A percentile compares a stretch with the other conserved stretches of the same genome.
Evolutionary conservation across 1,140 invertebrate species (phyloP).

Genomic region (Papilio xuthus): DNA sequence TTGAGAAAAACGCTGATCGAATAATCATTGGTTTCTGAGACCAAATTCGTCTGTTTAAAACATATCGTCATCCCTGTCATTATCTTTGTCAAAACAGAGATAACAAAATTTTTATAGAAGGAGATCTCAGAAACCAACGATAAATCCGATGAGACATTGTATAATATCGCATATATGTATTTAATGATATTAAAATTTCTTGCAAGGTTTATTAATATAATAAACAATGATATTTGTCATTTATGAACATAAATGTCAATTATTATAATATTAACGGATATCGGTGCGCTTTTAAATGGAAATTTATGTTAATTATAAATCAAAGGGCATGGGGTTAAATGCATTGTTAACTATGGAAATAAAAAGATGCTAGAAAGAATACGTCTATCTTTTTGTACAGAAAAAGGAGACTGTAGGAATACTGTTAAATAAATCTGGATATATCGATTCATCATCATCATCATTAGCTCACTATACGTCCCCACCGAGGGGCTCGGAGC

Average conservation of each 20-base stretch:
- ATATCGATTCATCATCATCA: too few relatives aligned
- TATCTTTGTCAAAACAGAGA: too few relatives aligned
- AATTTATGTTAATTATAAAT: conserved; percentile 4
- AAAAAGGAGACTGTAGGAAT: not conserved
- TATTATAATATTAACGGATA: conserved; percentile 4
- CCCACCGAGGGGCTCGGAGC: too few relatives aligned
- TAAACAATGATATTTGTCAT: conserved; percentile 1
- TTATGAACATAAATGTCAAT: not conserved
- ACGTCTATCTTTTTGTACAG: not conserved
- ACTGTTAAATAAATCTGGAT: too few relatives aligned
- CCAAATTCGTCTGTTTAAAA: too few relatives aligned
- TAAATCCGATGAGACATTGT: not conserved
- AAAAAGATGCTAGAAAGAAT: not conserved
- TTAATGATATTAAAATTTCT: not conserved
- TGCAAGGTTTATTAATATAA: not conserved
- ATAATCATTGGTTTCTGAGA: too few relatives aligned
- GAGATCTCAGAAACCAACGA: too few relatives aligned
- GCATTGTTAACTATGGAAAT: not conserved
- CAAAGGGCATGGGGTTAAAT: not conserved
- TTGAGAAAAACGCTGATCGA: too few relatives aligned
- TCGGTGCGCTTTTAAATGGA: not conserved
- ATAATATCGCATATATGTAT: not conserved
- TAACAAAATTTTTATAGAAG: too few relatives aligned
- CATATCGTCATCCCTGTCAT: too few relatives aligned
- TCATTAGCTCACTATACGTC: too few relatives aligned